These are phyloP conservation scores for Hirtodrosophila cameraria DNA, from an alignment of 2,888 invertebrate species.

Conservation along the genomic window DNA sequence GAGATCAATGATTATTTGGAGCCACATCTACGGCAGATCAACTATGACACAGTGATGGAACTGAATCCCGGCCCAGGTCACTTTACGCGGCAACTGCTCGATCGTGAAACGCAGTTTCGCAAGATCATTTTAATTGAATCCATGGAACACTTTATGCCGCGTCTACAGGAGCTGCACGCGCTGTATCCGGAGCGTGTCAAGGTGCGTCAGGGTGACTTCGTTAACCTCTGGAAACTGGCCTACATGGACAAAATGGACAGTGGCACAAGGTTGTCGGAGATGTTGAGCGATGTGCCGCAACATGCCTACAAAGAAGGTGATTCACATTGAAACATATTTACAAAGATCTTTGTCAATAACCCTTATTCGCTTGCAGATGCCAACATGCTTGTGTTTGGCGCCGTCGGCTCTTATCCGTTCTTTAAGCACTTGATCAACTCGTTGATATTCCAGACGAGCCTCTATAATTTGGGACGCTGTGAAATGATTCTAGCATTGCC, in stretches of 20 bases:
- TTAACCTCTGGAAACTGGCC: slow-evolving; percentile 86
- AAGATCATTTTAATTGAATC: slow-evolving; percentile 87
- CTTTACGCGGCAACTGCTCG: slow-evolving; percentile 86
- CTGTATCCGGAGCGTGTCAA: slow-evolving; percentile 73
- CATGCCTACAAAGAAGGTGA: slow-evolving; percentile 84
- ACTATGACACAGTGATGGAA: slow-evolving; percentile 85
- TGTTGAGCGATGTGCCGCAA: slow-evolving; percentile 85
- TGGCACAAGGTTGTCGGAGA: slow-evolving; percentile 85
- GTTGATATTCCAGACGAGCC: slow-evolving; percentile 86
- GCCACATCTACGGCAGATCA: slow-evolving; percentile 58
- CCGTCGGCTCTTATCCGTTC: slow-evolving; percentile 85
- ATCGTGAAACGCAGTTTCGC: slow-evolving; percentile 84
- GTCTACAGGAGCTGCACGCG: slow-evolving; percentile 81
- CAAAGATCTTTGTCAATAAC: neutral
- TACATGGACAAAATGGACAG: slow-evolving; percentile 87
- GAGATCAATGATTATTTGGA: slow-evolving; percentile 69
- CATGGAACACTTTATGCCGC: slow-evolving; percentile 84
- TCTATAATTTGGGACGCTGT: slow-evolving; percentile 86
- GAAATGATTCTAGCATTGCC: slow-evolving; percentile 87
- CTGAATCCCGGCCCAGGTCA: slow-evolving; percentile 89
- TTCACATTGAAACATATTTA: neutral
- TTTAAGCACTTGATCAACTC: slow-evolving; percentile 87
- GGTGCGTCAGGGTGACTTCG: slow-evolving; percentile 85
- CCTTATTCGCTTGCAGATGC: slow-evolving; percentile 83
- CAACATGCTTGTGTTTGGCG: slow-evolving; percentile 87